Base-by-base conservation (phyloP, 2,888 invertebrate genomes). In the Globia sparganii region DNA sequence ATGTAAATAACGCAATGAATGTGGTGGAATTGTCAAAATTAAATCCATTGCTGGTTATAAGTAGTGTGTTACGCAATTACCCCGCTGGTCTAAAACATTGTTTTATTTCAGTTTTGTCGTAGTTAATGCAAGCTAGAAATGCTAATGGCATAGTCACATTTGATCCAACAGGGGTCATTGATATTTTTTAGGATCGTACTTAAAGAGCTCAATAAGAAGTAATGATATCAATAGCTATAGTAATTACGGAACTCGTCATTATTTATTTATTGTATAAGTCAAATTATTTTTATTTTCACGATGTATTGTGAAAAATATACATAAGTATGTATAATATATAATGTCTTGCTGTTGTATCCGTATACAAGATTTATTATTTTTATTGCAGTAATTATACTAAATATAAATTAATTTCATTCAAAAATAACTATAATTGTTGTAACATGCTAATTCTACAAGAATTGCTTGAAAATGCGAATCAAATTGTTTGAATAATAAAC, bases 181-280 rank as follows among this genome's bases (percentile, higher is more conserved):
- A 56, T 66, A 58, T 67, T 58, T 78, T 21, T 65, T 64, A 6
- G 21, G 46, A 28, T 31, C 58, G 61, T 82, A 78, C 66, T 78
- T 70, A 66, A 66, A 62, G 28, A 68, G 21, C 58, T 81, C 31
- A 81, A 65, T 72, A 72, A 28, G 15, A 43, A 67, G 49, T 70
- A 62, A 59, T 59, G 8, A 64, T 64, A 81, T 56, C 64, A 49
- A 77, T 81, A 77, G 37, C 31, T 72, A 0, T 46, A 49, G 43
- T 68, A 53, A 46, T 77, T 69, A 81, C 18, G 9, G n/a, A 81
- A 58, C 25, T 58, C n/a, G 37, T 56, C 1, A n/a, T 56, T 70
- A 28, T 67, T 70, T 71, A 81, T 77, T 77, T 77, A 69, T 68
- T 68, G 21, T 53, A 28, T 62, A 28, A 3, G 43, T 25, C 18